These are phyloP conservation scores for Neostethus bicornis DNA, from an alignment of 2,797 vertebrate species.

Conservation along the genomic window DNA sequence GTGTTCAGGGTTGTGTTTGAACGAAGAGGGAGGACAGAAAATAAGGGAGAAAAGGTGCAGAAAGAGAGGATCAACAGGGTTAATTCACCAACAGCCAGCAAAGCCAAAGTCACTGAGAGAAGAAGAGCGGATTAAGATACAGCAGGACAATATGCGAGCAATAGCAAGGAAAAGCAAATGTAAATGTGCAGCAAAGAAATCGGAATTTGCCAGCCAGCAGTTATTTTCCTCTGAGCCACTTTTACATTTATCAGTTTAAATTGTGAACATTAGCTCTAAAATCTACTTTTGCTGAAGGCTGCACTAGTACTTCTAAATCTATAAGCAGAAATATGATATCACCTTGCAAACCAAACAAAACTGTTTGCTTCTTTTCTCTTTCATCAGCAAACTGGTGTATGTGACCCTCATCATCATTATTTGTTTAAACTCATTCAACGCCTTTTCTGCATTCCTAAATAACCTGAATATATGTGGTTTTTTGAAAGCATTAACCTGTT, in stretches of 20 bases:
- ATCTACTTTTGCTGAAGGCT: conserved; percentile 4
- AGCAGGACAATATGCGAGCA: conserved; percentile 77
- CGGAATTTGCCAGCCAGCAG: conserved; percentile 8
- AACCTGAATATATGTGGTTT: conserved; percentile 19
- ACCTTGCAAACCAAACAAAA: conserved; percentile 48
- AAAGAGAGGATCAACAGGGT: conserved; percentile 89
- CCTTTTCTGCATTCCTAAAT: conserved; percentile 21
- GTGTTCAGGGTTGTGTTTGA: conserved; percentile 30
- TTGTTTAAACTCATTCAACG: conserved; percentile 11
- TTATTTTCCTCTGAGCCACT: conserved; percentile 4
- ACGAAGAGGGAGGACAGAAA: conserved; percentile 17
- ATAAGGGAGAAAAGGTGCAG: conserved; percentile 65
- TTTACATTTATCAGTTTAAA: conserved; percentile 10
- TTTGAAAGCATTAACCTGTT: conserved; percentile 12
- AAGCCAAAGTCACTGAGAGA: conserved; percentile 82
- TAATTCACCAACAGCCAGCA: conserved; percentile 90
- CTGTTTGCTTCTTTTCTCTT: conserved; percentile 42
- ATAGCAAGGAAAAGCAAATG: conserved; percentile 65
- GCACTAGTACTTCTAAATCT: not conserved
- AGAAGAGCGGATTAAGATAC: conserved; percentile 68
- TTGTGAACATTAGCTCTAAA: not conserved
- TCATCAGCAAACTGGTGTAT: conserved; percentile 28
- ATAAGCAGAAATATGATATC: conserved; percentile 17
- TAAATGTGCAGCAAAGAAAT: conserved; percentile 21
- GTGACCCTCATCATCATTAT: conserved; percentile 28